These are phyloP conservation scores for Morpho deidamia DNA, from an alignment of 2,888 invertebrate genomes.

Conservation along the genomic window DNA sequence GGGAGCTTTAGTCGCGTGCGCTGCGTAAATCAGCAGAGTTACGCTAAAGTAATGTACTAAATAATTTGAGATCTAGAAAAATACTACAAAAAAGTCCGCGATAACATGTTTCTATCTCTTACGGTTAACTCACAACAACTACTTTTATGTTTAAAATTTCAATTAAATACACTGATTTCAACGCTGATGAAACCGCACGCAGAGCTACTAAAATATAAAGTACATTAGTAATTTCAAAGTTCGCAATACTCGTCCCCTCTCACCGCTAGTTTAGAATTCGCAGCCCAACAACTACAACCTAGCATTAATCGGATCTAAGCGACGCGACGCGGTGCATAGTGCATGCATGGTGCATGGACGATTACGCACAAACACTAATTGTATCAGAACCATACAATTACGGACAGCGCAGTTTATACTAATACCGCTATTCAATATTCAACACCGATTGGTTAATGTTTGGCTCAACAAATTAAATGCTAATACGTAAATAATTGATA, in stretches of 20 bases:
- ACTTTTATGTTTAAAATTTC: no score
- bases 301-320: constrained; percentile 54
- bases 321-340: constrained; percentile 23
- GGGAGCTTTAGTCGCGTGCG: no score
- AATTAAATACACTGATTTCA: no score
- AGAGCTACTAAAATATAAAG: not conserved
- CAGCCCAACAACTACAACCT: constrained; percentile 11
- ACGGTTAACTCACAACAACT: no score
- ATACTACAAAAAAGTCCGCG: no score
- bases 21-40: no score
- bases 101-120: no score
- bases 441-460: constrained; percentile 26
- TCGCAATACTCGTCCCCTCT: not conserved
- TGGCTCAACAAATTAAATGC: constrained; percentile 21
- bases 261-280: constrained; percentile 4
- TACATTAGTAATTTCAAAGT: not conserved
- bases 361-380: constrained; percentile 48
- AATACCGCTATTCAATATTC: constrained; percentile 33
- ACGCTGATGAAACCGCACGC: no score
- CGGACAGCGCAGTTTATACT: constrained; percentile 41
- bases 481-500: constrained; percentile 22
- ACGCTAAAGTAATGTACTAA: no score
- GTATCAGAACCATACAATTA: constrained; percentile 58
- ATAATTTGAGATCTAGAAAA: no score
- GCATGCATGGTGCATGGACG: constrained; percentile 26